Evolutionary conservation across 2,113 vertebrate genomes (phyloP), one percentile per base, ranked within the genome.

Genomic region (Strix aluco): DNA sequence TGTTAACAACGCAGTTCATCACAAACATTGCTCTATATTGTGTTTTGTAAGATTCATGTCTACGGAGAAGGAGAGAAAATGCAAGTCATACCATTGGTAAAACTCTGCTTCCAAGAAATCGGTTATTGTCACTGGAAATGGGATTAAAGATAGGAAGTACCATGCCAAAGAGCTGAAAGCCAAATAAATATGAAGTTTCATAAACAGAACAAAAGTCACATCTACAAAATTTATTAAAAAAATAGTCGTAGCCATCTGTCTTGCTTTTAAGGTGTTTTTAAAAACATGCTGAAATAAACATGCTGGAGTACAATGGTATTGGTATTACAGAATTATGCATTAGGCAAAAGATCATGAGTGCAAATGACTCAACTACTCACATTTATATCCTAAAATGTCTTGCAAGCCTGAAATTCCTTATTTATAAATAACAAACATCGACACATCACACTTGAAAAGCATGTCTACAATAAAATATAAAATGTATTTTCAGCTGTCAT

Each of bases 1-100:
- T 99, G 96, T 99, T 99, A 95, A 99, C 98, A 30, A 88, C 27
- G 25, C 99, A 99, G 98, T 99, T 99, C 99, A 99, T 99, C 94
- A 99, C 99, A 91, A 99, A 99, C 99, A 99, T 99, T 47, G 99
- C 99, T 96, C 99, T 98, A 66, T 99, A 99, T 52, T 99, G 99
- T 15, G 99, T 99, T 95, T 98, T 99, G 95, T 99, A 99, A 55
- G 98, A 99, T 51, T 99, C 99, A 13, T 99, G 99, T 85, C 99
- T 99, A 9, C 3, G 26, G 92, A 95, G 58, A 97, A 87, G 66
- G 81, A 47, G 74, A 97, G 65, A 83, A 97, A 97, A 97, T 21
- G 4, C n/a, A 97, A 73, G 82, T 96, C 75, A 96, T 44, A 49
- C 38, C 26, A 86, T 9, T 63, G 22, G 49, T 70, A 88, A 66